Base-by-base conservation (phyloP, 2,113 vertebrate species). In the Cheilinus undulatus region DNA sequence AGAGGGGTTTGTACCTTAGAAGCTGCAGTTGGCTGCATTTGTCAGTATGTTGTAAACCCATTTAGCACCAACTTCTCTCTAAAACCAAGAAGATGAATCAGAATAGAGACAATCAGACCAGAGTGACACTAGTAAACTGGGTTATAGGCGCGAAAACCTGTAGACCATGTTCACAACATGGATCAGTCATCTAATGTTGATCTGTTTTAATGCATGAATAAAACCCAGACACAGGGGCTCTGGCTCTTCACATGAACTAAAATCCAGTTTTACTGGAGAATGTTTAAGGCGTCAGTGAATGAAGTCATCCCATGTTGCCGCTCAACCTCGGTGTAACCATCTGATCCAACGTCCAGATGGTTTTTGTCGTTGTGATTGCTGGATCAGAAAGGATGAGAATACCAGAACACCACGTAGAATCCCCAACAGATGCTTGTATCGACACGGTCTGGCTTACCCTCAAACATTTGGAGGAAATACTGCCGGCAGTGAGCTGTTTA, bases 341-440 rank as follows among this genome's bases (percentile, higher is more conserved):
- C 57, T 66, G 65, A 75, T 69, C 68, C 70, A 15, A 32, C 7
- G 40, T 56, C 73, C 36, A 69, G 76, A 80, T 83, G 80, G 38
- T 17, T 80, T 72, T 38, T 58, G 63, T 78, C 32, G 27, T 19
- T 0, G 22, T 61, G 61, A 54, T 54, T 27, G 26, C 28, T 27
- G 59, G 53, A 36, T 62, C 53, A 15, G 53, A 24, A 49, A 23
- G 51, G 50, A 62, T 65, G 67, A 59, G 53, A 75, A 71, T 22
- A 52, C 56, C 79, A 73, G 48, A 28, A 30, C 51, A 38, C 27
- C n/a, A 27, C 11, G 56, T 23, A 34, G 49, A 62, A 64, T 71
- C 57, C 3, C 75, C 61, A 17, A 32, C 73, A 76, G 56, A 61
- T 26, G 72, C 67, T 60, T n/a, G 45, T 30, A 24, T 69, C 30